Evolutionary conservation across 53 echinoderm and acorn worm genomes (phyloP), one percentile per base, ranked within the genome.

Genomic region (Zoroaster sp.): DNA sequence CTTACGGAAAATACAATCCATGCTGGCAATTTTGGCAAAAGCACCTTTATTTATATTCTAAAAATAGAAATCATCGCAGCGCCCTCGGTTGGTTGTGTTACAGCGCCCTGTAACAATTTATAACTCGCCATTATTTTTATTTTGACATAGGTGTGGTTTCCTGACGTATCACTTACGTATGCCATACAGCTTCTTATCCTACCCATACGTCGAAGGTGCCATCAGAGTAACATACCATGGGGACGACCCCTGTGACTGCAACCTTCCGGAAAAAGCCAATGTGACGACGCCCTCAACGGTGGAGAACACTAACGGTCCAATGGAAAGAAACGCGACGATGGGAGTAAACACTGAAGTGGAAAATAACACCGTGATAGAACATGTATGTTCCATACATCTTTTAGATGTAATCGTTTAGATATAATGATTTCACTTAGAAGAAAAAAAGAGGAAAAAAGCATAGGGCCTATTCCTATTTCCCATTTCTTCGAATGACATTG

Each of bases 161-260:
- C 73, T 97, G 54, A 92, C 92, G 38, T 95, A 92, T 53, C 97
- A 97, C 70, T 54, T 93, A 66, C 85, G 83, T 1, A 25, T 95
- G 80, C 97, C 97, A 5, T 95, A 92, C 83, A 90, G 92, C 31
- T 14, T 88, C 52, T 68, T 97, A 14, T 37, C 37, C 20, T 77
- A 77, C 66, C 71, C 86, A 14, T 66, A 72, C 51, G 92, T 97
- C 12, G 77, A 87, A 52, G 9, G 15, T 2, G 91, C 94, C 10
- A 95, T 97, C 73, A 28, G 75, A 37, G 74, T 39, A 46, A 94
- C 92, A 3, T 73, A 89, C 30, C 8, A 25, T n/a, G 91, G 91
- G 2, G 11, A 40, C 14, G 90, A 86, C 38, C 74, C 80, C 1
- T 94, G 93, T 39, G 53, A 71, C 59, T 93, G 93, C 54, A 13